A percentile compares a stretch with the other conserved stretches of the same genome.
Evolutionary conservation across 2,888 invertebrate genomes (phyloP).

Genomic region (Venusia cambrica): DNA sequence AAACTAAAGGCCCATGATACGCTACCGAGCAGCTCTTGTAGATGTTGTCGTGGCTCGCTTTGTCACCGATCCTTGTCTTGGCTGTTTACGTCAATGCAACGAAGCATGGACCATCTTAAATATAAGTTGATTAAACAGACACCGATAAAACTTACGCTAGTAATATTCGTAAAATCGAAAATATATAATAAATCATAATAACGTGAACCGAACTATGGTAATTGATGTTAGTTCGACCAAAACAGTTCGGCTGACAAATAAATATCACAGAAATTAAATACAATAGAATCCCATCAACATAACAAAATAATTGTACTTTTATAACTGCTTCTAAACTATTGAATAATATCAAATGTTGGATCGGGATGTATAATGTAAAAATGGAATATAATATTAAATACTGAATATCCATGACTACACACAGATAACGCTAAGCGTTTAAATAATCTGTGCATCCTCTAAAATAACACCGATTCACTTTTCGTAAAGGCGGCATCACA

Average conservation of each 20-base stretch:
- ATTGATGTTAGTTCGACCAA: too few relatives aligned
- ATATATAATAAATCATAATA: not conserved
- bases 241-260: not conserved
- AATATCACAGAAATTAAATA: slow-evolving; percentile 14
- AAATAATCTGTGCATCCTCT: slow-evolving; percentile 18
- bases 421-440: slow-evolving; percentile 24
- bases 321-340: too few relatives aligned
- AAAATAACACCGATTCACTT: slow-evolving; percentile 10
- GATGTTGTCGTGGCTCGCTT: too few relatives aligned
- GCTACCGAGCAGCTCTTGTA: too few relatives aligned
- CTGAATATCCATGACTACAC: slow-evolving; percentile 14
- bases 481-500: too few relatives aligned
- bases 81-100: too few relatives aligned
- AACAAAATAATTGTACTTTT: slow-evolving; percentile 1
- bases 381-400: slow-evolving; percentile 12
- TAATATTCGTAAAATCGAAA: slow-evolving; percentile 5
- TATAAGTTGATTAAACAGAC: slow-evolving; percentile 10
- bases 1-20: too few relatives aligned
- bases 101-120: slow-evolving; percentile 4
- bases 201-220: not conserved
- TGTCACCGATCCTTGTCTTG: too few relatives aligned
- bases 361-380: slow-evolving; percentile 15
- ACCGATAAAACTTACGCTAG: slow-evolving; percentile 5
- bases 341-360: slow-evolving; percentile 13
- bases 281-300: slow-evolving; percentile 1